Conservation (phyloP, 2,888 invertebrate species). For the Cynaeus angustus region DNA sequence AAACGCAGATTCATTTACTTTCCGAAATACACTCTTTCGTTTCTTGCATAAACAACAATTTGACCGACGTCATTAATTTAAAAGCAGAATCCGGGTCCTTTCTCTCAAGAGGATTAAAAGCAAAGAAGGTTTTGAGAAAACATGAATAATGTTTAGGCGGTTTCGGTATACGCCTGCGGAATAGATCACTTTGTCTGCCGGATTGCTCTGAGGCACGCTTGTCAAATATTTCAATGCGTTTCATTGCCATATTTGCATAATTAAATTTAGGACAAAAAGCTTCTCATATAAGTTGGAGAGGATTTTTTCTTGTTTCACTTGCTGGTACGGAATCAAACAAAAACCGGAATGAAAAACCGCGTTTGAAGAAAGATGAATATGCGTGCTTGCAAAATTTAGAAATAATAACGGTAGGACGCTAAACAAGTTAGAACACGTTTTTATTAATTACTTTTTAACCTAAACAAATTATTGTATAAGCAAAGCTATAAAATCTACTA, state of each 20-base stretch:
- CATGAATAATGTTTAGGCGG: constrained; percentile 54
- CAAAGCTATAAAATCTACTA: too few species aligned
- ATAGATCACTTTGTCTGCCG: constrained; percentile 42
- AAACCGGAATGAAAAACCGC: background rate
- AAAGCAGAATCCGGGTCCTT: constrained; percentile 40
- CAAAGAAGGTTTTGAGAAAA: constrained; percentile 53
- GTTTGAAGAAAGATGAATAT: background rate
- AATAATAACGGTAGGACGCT: too few species aligned
- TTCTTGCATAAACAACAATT: constrained; percentile 47
- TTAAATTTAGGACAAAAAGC: constrained; percentile 40
- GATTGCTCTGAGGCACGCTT: constrained; percentile 41
- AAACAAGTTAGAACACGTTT: too few species aligned
- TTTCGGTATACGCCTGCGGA: constrained; percentile 47
- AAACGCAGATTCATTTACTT: constrained; percentile 34
- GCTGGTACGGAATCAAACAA: background rate
- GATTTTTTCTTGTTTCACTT: constrained; percentile 31
- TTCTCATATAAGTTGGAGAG: constrained; percentile 22
- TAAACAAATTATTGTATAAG: too few species aligned
- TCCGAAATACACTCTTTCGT: constrained; percentile 24
- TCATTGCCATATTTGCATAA: constrained; percentile 48
- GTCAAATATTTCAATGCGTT: constrained; percentile 49
- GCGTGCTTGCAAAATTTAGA: too few species aligned
- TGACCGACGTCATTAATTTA: constrained; percentile 48
- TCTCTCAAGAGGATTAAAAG: constrained; percentile 50
- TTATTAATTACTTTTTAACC: too few species aligned